Conservation (phyloP, 2,113 vertebrate species). For the Stigmatopora argus region DNA sequence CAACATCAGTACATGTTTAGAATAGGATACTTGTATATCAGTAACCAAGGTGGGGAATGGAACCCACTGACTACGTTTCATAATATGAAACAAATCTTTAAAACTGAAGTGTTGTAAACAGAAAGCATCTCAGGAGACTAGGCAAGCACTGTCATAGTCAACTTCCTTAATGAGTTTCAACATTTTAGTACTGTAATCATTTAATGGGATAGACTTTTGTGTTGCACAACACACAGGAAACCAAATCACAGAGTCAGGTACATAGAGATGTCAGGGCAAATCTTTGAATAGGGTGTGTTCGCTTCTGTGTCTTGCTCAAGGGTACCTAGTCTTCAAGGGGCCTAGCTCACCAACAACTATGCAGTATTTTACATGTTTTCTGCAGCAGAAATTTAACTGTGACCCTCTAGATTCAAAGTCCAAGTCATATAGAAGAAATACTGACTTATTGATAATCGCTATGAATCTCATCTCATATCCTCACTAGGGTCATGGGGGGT, state of each 20-base stretch:
- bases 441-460: neutral
- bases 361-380: neutral
- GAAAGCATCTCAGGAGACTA: conserved; percentile 10
- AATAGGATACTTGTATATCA: no score
- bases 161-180: neutral
- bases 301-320: neutral
- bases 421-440: neutral
- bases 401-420: neutral
- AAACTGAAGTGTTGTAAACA: conserved; percentile 6
- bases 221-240: neutral
- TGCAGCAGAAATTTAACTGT: neutral
- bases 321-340: neutral
- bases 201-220: neutral
- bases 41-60: no score
- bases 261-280: neutral
- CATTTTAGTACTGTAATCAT: neutral
- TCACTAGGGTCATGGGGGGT: no score
- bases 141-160: neutral
- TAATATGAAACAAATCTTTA: neutral
- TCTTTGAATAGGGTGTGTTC: neutral
- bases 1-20: neutral
- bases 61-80: neutral
- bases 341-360: neutral
- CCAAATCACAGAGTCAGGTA: neutral
- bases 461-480: no score